These are phyloP conservation scores for Cantharis nigra DNA, from an alignment of 2,888 invertebrate species.

Conservation along the genomic window DNA sequence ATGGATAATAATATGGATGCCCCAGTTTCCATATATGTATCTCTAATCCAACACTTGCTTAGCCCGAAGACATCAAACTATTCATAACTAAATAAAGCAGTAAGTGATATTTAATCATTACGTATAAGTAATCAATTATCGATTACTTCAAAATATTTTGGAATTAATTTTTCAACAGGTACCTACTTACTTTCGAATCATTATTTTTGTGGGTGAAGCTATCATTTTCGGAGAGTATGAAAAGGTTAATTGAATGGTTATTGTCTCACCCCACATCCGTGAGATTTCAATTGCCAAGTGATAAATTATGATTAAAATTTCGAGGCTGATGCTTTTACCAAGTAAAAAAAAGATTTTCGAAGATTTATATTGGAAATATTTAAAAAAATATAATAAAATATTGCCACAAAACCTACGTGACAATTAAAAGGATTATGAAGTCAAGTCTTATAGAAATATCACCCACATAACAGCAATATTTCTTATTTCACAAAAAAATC, in stretches of 20 bases:
- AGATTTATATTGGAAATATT: neutral
- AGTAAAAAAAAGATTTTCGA: neutral
- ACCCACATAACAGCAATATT: neutral
- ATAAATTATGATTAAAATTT: neutral
- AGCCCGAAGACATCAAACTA: constrained; percentile 27
- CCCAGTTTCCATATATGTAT: constrained; percentile 36
- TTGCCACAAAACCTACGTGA: neutral
- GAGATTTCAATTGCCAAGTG: neutral
- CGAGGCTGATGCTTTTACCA: neutral
- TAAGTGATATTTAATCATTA: neutral
- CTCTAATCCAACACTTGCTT: constrained; percentile 31
- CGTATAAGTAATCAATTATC: constrained; percentile 1
- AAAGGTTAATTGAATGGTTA: neutral
- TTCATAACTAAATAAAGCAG: constrained; percentile 18
- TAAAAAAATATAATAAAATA: neutral
- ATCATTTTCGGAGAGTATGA: neutral
- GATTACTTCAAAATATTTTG: neutral
- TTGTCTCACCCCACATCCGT: neutral
- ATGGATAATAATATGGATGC: constrained; percentile 32
- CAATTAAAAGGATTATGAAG: constrained; percentile 2
- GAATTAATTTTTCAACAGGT: neutral
- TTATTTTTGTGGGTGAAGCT: neutral
- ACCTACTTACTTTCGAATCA: neutral
- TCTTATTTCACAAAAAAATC: neutral
- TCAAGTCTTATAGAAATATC: neutral